phyloP scores from a whole-genome alignment of 2,888 invertebrate genomes.

The Stenurella melanura region DNA sequence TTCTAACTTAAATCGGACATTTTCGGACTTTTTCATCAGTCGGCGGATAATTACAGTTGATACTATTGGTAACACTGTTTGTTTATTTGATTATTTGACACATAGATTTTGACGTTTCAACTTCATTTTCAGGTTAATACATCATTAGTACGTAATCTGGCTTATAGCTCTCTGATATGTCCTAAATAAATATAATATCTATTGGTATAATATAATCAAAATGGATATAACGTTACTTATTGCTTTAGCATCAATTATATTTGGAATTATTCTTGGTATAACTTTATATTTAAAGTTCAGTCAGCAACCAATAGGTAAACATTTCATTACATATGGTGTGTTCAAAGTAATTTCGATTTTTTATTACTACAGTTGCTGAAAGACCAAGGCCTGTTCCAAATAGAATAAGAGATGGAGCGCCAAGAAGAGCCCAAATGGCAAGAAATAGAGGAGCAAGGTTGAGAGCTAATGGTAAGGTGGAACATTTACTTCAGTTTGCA shows the following conservation, averaged over 20 bases:
- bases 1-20: no score
- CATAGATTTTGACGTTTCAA: no score
- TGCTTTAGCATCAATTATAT: constrained; percentile 70
- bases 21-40: no score
- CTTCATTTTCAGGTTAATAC: no score
- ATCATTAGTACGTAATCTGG: no score
- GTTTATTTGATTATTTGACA: no score
- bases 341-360: background rate
- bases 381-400: constrained; percentile 65
- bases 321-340: constrained; percentile 22
- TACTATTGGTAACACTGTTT: no score
- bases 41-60: no score
- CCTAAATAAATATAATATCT: constrained; percentile 6
- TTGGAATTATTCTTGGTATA: constrained; percentile 70
- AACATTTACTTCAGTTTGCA: background rate
- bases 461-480: constrained; percentile 70
- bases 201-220: background rate
- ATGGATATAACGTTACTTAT: constrained; percentile 74
- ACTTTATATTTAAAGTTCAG: constrained; percentile 68
- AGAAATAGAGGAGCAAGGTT: constrained; percentile 83
- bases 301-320: constrained; percentile 50
- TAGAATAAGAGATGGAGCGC: constrained; percentile 75
- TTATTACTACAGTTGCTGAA: constrained; percentile 49
- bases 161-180: background rate
- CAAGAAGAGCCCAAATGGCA: constrained; percentile 82